Base-by-base conservation (phyloP, 2,797 vertebrate species). In the Helostoma temminkii region DNA sequence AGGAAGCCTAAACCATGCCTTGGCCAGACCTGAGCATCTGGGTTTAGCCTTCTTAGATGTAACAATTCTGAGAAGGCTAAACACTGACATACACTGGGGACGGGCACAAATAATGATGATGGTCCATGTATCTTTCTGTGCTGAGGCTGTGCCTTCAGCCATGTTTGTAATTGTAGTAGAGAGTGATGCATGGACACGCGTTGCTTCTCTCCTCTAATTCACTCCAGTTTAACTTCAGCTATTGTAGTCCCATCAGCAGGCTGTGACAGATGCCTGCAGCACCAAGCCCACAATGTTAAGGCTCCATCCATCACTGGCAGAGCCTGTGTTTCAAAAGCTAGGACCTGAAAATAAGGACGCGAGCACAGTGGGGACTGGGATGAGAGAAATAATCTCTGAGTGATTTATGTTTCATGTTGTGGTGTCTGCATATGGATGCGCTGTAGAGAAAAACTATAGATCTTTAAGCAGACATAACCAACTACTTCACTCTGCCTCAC, bases 251-350 rank as follows among this genome's bases (percentile, higher is more conserved):
- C 76, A 71, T 83, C 82, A 82, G 72, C 84, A 71, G 82, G 78
- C 81, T 59, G 39, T 7, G 49, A n/a, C n/a, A n/a, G n/a, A n/a
- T n/a, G n/a, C n/a, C 66, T 54, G 64, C 68, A 73, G 47, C 32
- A 37, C 48, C 32, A n/a, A 6, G 55, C 71, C 52, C 19, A 54
- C 57, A 79, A 69, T 71, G 74, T 78, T 83, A 50, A 55, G 48
- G 47, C 57, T 72, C 74, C 80, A 93, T 92, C 82, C 58, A 87
- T 92, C 89, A 90, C 53, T 24, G 52, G 56, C 61, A 49, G 39
- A 66, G 73, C 47, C 69, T 52, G 53, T 5, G 65, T 57, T 84
- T 82, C 49, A 79, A 78, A 81, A 73, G 60, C 71, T 42, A 18
- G 25, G 48, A 66, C 64, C 61, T 65, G 64, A 79, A 69, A 59